Base-by-base conservation (phyloP, 2,888 invertebrate genomes). In the Eustalomyia histrio region DNA sequence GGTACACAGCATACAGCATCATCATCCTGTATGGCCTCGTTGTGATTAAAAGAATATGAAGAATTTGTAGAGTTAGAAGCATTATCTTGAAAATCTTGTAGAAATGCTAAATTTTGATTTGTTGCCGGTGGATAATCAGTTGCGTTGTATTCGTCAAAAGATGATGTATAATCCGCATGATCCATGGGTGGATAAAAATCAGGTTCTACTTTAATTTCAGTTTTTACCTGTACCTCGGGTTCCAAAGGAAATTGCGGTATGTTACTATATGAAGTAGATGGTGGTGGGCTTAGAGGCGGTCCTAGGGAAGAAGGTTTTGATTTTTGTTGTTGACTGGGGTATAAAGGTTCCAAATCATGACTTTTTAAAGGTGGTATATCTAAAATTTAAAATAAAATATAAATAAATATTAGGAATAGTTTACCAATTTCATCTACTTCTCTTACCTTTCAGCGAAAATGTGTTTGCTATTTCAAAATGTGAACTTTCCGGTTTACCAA, bases 1-100 rank as follows among this genome's bases (percentile, higher is more conserved):
- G 88, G 89, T 60, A 88, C 88, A 83, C 88, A 88, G 65, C 88
- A 88, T 39, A 82, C 39, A 14, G 84, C 84, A 43, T 79, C 87
- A 52, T 88, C 89, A 63, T 84, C 83, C 55, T 80, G 81, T 74
- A 39, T 80, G 63, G 83, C 52, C 58, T 83, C 63, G 64, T 69
- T 71, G 67, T 67, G 60, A 33, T 76, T 71, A 24, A 73, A 63
- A 43, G 83, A 57, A 61, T 39, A 75, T 18, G 73, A 83, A 24
- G 80, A 68, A 43, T 73, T 81, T 10, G 82, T 68, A 18, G 80
- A 74, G 50, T 64, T 79, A 60, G 82, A 71, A 71, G 82, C 82
- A 55, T 79, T 83, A 60, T 81, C 81, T 29, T 81, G 81, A 24
- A 29, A 81, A 43, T 81, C 81, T 21, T 76, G 81, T 21, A 81